A percentile compares a stretch with the other conserved stretches of the same genome.
Conservation (phyloP, 2,888 invertebrate species). For the Eupithecia dodoneata region DNA sequence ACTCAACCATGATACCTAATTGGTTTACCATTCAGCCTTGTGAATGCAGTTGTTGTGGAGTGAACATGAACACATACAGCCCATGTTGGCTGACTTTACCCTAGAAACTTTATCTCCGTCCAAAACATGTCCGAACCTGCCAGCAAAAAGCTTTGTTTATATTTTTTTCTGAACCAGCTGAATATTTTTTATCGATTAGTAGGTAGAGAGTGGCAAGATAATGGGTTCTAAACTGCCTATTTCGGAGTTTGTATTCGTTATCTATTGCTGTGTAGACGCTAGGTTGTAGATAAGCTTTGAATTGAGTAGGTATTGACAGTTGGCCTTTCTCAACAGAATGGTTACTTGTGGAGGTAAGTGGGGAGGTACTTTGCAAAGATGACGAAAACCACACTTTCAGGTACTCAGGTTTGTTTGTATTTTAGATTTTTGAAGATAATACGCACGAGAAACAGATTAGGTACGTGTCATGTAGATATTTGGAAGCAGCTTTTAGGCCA, state of each 20-base stretch:
- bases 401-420: not conserved
- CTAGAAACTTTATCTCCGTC: slow-evolving; percentile 51
- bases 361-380: not conserved
- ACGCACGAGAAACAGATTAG: not conserved
- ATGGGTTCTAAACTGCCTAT: slow-evolving; percentile 24
- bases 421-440: not conserved
- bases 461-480: no score
- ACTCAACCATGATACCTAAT: not conserved
- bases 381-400: slow-evolving; percentile 28
- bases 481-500: no score
- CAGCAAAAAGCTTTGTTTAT: slow-evolving; percentile 62
- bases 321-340: not conserved
- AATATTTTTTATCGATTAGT: slow-evolving; percentile 36
- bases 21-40: not conserved
- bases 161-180: slow-evolving; percentile 61
- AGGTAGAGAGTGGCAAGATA: slow-evolving; percentile 36
- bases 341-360: not conserved
- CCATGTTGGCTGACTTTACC: slow-evolving; percentile 39
- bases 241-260: slow-evolving; percentile 17
- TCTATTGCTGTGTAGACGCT: slow-evolving; percentile 14
- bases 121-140: slow-evolving; percentile 57
- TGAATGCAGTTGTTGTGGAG: no score
- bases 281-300: not conserved
- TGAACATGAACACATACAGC: not conserved
- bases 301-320: slow-evolving; percentile 20